A percentile compares a stretch with the other conserved stretches of the same genome.
Conservation (phyloP, 1,140 invertebrate species). For the Protaetia brevitarsis region DNA sequence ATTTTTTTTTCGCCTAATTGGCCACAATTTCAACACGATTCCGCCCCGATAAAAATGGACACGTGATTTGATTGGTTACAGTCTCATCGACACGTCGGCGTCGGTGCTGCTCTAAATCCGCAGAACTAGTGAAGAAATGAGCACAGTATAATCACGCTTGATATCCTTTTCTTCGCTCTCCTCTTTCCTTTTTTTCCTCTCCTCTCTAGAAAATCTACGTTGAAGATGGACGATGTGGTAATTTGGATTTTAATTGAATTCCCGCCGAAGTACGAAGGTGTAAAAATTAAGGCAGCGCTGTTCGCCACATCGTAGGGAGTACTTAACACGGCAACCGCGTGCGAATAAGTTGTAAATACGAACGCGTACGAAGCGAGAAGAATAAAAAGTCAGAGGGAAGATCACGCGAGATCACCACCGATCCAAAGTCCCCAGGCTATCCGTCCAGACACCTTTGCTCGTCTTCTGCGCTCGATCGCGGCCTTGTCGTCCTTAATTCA, state of each 20-base stretch:
- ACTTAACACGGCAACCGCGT: neutral
- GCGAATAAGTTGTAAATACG: neutral
- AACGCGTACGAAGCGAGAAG: neutral
- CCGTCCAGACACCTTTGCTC: too few relatives aligned
- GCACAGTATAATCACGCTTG: neutral
- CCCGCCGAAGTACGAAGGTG: neutral
- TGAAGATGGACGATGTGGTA: too few relatives aligned
- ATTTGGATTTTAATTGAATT: constrained; percentile 17
- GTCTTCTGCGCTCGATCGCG: too few relatives aligned
- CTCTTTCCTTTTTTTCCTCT: too few relatives aligned
- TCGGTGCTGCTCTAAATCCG: too few relatives aligned
- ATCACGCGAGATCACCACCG: neutral
- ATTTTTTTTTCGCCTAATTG: constrained; percentile 6
- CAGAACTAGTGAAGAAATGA: too few relatives aligned
- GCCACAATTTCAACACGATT: neutral
- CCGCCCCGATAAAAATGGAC: neutral
- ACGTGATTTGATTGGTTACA: constrained; percentile 11
- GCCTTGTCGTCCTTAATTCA: neutral
- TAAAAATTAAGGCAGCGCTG: neutral
- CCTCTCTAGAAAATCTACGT: too few relatives aligned
- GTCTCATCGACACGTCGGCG: neutral
- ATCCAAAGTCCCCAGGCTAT: neutral
- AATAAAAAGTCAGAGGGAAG: neutral
- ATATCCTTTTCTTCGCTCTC: constrained; percentile 8
- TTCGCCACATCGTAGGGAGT: neutral